phyloP scores from a whole-genome alignment of 1,140 invertebrate species.

The Aleiodes sp. region DNA sequence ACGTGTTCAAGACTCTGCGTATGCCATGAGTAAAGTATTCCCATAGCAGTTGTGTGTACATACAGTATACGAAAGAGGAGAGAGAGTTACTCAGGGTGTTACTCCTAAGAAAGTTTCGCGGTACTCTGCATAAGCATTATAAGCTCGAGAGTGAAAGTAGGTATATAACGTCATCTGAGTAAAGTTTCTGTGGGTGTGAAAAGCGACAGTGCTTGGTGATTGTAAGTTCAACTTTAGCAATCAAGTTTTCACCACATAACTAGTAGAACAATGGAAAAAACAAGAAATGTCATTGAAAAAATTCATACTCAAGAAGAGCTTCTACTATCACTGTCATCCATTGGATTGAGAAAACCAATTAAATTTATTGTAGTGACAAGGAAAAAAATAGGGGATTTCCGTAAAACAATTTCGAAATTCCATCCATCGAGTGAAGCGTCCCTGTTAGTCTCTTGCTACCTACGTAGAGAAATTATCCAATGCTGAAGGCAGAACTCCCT shows the following conservation, averaged over 20 bases:
- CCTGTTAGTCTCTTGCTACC: conserved; percentile 16
- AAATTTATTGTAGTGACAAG: not conserved
- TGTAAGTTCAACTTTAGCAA: not conserved
- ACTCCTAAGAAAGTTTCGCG: not conserved
- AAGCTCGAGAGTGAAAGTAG: conserved; percentile 5
- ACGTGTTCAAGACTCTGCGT: not conserved
- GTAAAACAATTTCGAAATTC: conserved; percentile 27
- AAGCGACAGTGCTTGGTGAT: not conserved
- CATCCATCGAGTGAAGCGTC: not conserved
- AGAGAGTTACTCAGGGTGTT: conserved; percentile 1
- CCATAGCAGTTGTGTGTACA: not conserved
- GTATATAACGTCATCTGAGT: not conserved
- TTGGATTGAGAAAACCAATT: not conserved
- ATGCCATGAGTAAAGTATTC: not conserved
- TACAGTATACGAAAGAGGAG: not conserved
- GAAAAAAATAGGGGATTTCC: not conserved
- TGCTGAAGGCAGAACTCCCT: conserved; percentile 8
- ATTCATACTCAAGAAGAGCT: not conserved
- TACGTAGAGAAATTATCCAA: conserved; percentile 36
- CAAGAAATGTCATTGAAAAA: not conserved
- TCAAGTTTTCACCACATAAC: not conserved
- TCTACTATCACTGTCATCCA: not conserved
- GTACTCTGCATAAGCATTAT: conserved; percentile 5
- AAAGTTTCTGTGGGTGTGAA: not conserved
- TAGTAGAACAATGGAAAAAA: not conserved